Evolutionary conservation across 1,140 invertebrate genomes (phyloP).

Genomic region (Polypedilum vanderplanki): DNA sequence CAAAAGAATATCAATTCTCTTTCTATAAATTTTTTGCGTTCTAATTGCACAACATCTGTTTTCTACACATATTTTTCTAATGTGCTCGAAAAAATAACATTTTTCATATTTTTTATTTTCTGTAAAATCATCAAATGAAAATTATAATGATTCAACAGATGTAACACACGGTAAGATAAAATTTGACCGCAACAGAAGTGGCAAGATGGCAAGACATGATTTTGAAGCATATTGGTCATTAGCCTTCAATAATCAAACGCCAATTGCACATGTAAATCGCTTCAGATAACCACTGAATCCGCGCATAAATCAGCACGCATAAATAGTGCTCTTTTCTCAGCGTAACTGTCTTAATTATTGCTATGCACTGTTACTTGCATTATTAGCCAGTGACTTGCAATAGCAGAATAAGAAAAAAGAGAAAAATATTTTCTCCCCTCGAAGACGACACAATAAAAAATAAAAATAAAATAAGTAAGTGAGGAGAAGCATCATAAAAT

Average conservation of each 20-base stretch:
- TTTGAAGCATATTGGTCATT: constrained; percentile 1
- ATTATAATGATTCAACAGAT: constrained; percentile 19
- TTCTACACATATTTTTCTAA: neutral
- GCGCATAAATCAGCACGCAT: constrained; percentile 18
- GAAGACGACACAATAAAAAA: neutral
- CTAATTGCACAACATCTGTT: constrained; percentile 17
- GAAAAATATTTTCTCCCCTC: neutral
- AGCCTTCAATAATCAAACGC: constrained; percentile 22
- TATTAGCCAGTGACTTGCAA: neutral
- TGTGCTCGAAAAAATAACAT: too few relatives aligned
- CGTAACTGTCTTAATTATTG: constrained; percentile 27
- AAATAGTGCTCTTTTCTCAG: neutral
- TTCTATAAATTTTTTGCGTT: neutral
- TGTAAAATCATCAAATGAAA: constrained; percentile 19
- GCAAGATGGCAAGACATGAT: neutral
- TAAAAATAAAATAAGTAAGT: neutral
- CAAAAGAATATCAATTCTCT: too few relatives aligned
- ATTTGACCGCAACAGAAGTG: neutral
- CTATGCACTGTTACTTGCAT: constrained; percentile 25
- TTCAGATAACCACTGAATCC: constrained; percentile 19
- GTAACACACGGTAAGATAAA: neutral
- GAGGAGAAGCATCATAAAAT: constrained; percentile 17
- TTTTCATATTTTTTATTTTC: constrained; percentile 1
- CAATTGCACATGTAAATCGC: constrained; percentile 27
- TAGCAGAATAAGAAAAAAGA: neutral